phyloP scores from a whole-genome alignment of 2,113 vertebrate species.

The Tachysurus vachellii region DNA sequence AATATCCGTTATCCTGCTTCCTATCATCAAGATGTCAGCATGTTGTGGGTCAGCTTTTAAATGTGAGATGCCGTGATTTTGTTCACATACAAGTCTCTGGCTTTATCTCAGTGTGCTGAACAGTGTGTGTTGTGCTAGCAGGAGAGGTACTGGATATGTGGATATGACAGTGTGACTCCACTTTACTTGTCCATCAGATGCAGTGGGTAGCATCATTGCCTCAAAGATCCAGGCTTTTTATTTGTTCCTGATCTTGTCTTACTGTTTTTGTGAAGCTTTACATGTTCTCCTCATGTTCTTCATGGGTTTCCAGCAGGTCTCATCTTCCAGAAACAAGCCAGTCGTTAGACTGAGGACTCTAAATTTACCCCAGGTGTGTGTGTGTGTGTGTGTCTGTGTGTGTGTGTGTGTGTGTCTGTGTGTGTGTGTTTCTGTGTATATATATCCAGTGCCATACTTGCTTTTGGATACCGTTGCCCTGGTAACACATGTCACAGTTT shows the following conservation, averaged over 20 bases:
- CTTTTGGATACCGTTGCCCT: slow-evolving; percentile 47
- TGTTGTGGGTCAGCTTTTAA: no score
- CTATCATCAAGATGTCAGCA: no score
- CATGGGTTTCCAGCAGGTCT: background rate
- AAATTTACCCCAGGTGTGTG: background rate
- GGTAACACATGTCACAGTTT: slow-evolving; percentile 48
- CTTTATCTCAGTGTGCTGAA: background rate
- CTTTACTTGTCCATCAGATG: background rate
- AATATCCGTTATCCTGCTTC: no score
- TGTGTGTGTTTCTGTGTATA: slow-evolving; percentile 12
- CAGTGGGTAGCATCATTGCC: background rate
- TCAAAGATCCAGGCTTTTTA: background rate
- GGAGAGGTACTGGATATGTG: background rate
- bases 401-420: slow-evolving; percentile 41
- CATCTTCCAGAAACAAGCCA: background rate
- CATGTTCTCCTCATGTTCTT: no score
- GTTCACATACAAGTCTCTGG: background rate
- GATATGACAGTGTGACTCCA: background rate
- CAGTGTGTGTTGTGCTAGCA: background rate
- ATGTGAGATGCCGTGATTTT: background rate
- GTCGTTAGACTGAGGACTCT: slow-evolving; percentile 30
- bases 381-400: slow-evolving; percentile 19
- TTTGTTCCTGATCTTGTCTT: background rate
- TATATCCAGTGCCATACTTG: slow-evolving; percentile 34
- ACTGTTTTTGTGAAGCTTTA: background rate